Percentiles rank a stretch among this genome's conserved stretches.
Evolutionary conservation across 2,888 invertebrate species (phyloP).

Genomic region (Stramonita haemastoma): DNA sequence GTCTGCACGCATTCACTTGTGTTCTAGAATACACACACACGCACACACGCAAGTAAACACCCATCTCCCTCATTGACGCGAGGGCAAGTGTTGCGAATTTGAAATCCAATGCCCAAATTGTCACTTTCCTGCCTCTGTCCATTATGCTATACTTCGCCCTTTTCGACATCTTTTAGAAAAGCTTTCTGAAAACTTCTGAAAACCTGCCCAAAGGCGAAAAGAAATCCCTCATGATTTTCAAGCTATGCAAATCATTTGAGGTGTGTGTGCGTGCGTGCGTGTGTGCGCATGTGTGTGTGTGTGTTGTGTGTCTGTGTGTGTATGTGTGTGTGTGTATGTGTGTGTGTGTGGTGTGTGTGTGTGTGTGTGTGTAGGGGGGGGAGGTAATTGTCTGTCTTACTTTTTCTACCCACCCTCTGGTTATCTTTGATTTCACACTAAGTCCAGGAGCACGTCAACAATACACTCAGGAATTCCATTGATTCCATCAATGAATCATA

Average conservation of each 20-base stretch:
- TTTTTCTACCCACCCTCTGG: no score
- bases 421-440: no score
- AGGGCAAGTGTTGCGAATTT: neutral
- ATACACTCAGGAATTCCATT: neutral
- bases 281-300: no score
- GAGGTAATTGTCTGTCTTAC: no score
- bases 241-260: no score
- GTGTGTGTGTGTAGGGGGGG: no score
- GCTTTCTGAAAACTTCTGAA: neutral
- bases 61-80: neutral
- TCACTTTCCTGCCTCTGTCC: neutral
- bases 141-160: neutral
- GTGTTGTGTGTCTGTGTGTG: no score
- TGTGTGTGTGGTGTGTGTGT: no score
- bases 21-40: neutral
- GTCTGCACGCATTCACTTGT: neutral
- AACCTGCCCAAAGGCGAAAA: neutral
- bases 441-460: neutral
- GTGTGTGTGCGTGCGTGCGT: no score
- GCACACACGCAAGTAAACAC: neutral
- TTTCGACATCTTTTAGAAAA: neutral
- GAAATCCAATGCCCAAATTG: no score
- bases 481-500: neutral
- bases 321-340: no score
- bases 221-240: neutral